A percentile compares a stretch with the other conserved stretches of the same genome.
phyloP scores from a whole-genome alignment of 2,113 vertebrate genomes.

The Lynx canadensis region DNA sequence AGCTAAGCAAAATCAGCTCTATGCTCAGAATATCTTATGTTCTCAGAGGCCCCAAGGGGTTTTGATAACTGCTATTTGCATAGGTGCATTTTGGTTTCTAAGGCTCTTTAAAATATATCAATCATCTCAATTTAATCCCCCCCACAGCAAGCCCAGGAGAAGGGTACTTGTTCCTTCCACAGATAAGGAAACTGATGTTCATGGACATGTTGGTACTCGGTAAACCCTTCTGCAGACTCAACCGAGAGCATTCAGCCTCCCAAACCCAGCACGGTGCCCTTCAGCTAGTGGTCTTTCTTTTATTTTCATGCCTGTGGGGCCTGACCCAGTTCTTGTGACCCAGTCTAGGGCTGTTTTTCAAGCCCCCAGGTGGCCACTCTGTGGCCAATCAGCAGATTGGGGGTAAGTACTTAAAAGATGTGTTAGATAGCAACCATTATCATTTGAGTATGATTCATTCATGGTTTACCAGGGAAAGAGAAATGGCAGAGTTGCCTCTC shows the following conservation, averaged over 20 bases:
- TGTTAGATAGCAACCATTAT: not conserved
- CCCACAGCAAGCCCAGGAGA: not conserved
- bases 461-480: not conserved
- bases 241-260: not conserved
- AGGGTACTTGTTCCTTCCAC: not conserved
- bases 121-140: not conserved
- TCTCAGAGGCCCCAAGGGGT: not conserved
- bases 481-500: not conserved
- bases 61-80: not conserved
- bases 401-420: not conserved
- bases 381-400: not conserved
- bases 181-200: not conserved
- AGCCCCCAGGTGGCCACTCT: not conserved
- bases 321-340: not conserved
- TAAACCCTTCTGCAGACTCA: not conserved
- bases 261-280: not conserved
- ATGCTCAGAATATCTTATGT: not conserved
- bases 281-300: not conserved
- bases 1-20: not conserved
- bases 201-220: not conserved
- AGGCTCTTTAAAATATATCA: not conserved
- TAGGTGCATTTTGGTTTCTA: not conserved
- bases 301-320: not conserved
- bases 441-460: not conserved
- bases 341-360: not conserved